A percentile compares a stretch with the other conserved stretches of the same genome.
phyloP scores from a whole-genome alignment of 92 coral and sea anemone genomes.

The Phenganax marumi region DNA sequence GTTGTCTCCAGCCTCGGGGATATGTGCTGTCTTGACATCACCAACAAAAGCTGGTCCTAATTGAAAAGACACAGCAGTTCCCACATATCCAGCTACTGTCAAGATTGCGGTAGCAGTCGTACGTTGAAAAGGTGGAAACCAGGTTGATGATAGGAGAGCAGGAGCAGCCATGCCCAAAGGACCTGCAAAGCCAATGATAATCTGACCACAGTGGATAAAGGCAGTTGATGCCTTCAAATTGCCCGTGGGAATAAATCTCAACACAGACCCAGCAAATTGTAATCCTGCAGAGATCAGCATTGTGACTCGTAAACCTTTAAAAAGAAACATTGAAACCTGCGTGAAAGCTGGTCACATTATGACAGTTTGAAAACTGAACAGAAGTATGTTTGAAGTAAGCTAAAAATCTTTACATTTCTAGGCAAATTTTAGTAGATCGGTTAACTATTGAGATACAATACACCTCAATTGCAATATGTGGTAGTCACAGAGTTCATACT shows the following conservation, averaged over 20 bases:
- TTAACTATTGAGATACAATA: too few species aligned
- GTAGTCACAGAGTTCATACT: too few species aligned
- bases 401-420: too few species aligned
- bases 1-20: conserved; percentile 39
- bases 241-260: conserved; percentile 75
- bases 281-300: conserved; percentile 74
- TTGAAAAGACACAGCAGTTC: conserved; percentile 81
- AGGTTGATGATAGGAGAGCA: conserved; percentile 87
- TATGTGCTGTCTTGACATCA: conserved; percentile 51
- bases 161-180: conserved; percentile 99
- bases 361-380: background rate
- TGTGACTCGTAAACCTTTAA: conserved; percentile 74
- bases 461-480: too few species aligned
- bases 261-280: conserved; percentile 79
- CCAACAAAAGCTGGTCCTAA: conserved; percentile 81
- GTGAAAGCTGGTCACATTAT: background rate
- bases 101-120: conserved; percentile 95
- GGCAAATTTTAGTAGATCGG: too few species aligned
- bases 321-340: background rate
- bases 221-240: conserved; percentile 52
- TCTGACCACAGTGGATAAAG: conserved; percentile 87
- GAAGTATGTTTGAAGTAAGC: background rate
- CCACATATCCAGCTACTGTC: conserved; percentile 83
- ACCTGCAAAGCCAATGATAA: conserved; percentile 88
- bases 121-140: conserved; percentile 97